Conservation (phyloP, 2,888 invertebrate species). For the Ypsolopha sequella region DNA sequence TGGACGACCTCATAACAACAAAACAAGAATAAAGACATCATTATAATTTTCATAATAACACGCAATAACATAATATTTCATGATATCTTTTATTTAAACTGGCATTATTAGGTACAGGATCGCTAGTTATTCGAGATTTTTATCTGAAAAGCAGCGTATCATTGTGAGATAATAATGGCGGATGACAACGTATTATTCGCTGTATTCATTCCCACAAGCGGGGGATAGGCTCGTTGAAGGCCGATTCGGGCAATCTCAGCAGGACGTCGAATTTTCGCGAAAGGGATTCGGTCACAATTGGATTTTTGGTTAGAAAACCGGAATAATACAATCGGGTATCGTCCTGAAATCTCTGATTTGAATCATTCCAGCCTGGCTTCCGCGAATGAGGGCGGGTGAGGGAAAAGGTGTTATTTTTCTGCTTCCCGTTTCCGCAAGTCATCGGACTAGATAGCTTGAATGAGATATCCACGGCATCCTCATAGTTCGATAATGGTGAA, state of each 20-base stretch:
- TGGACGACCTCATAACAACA: constrained; percentile 34
- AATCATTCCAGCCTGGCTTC: constrained; percentile 61
- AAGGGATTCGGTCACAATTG: constrained; percentile 64
- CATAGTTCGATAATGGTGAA: not conserved
- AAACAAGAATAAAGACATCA: constrained; percentile 49
- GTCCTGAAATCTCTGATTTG: constrained; percentile 65
- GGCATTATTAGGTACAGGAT: constrained; percentile 29
- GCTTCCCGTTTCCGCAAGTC: constrained; percentile 33
- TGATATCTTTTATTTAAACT: constrained; percentile 55
- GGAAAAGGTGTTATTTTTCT: constrained; percentile 42
- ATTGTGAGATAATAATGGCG: constrained; percentile 67
- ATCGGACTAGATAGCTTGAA: constrained; percentile 19
- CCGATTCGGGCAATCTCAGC: constrained; percentile 64
- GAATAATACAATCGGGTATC: constrained; percentile 69
- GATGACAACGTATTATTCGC: constrained; percentile 68
- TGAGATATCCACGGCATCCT: constrained; percentile 18
- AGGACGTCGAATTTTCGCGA: constrained; percentile 56
- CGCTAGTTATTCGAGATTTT: constrained; percentile 60
- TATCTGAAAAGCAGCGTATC: constrained; percentile 65
- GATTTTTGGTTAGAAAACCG: constrained; percentile 69
- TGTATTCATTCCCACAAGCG: constrained; percentile 49
- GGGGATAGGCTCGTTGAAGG: constrained; percentile 11
- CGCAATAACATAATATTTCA: constrained; percentile 38
- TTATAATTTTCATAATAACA: constrained; percentile 52
- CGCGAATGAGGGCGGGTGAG: constrained; percentile 37